Base-by-base conservation (phyloP, 2,888 invertebrate species). In the Merodon equestris region DNA sequence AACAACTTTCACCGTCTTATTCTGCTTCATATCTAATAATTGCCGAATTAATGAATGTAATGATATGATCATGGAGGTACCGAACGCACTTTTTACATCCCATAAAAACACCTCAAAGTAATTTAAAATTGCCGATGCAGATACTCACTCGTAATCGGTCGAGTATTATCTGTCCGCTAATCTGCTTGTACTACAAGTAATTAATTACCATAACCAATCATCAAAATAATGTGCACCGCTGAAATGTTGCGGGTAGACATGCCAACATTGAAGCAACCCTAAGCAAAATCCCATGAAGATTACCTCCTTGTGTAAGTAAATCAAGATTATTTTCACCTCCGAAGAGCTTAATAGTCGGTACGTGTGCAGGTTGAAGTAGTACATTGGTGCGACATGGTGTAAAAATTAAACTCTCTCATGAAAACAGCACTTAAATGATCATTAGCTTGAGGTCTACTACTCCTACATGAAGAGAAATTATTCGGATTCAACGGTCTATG, bases 241-340 rank as follows among this genome's bases (percentile, higher is more conserved):
- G 27, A 7, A 27, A 27, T 27, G 27, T 27, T 27, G 15, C 34
- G 4, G 14, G 17, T 50, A 57, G 45, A 18, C 36, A 58, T 51
- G 14, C 50, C 36, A 19, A 44, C 14, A 5, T 14, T 51, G n/a
- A 17, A 51, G 13, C 50, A 10, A 4, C 9, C 1, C 4, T 50
- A 19, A 51, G 15, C 2, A 14, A 36, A 54, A 47, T 15, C 19
- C 47, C 34, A 38, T 19, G 34, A 66, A 53, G 63, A 70, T 18
- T 34, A 18, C 40, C 45, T 12, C 51, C 47, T 57, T 72, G 42
- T 67, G 45, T 27, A 47, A 68, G 77, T 73, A 63, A 73, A 77
- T 77, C 67, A 50, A 68, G 67, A 77, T 77, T 73, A 77, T 63
- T 47, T 63, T 67, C 77, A 73, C 77, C 72, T 73, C 47, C 67